Conservation (phyloP, 2,888 invertebrate species). For the Pollenia griseotomentosa region DNA sequence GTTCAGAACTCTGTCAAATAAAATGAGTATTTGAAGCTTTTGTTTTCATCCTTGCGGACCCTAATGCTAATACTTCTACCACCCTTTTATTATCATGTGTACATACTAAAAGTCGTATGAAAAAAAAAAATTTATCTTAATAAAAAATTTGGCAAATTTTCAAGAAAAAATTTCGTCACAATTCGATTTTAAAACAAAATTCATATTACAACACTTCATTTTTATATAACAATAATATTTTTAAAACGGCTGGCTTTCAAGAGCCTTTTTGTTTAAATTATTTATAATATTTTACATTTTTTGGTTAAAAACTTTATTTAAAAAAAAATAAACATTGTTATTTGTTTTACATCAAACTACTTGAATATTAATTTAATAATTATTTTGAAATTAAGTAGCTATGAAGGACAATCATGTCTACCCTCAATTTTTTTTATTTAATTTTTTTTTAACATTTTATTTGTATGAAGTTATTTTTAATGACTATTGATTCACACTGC, state of each 20-base stretch:
- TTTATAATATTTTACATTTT: background rate
- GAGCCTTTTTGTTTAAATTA: slow-evolving; percentile 34
- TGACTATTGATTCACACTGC: slow-evolving; percentile 83
- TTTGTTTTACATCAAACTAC: slow-evolving; percentile 35
- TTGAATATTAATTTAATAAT: background rate
- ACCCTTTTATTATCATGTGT: slow-evolving; percentile 79
- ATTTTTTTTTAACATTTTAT: slow-evolving; percentile 50
- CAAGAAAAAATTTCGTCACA: background rate
- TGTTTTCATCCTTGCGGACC: slow-evolving; percentile 70
- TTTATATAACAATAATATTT: slow-evolving; percentile 40
- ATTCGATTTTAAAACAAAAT: slow-evolving; percentile 5
- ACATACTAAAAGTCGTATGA: slow-evolving; percentile 81
- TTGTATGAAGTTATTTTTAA: slow-evolving; percentile 63
- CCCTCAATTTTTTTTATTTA: slow-evolving; percentile 46
- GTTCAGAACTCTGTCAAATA: background rate
- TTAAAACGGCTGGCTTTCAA: background rate
- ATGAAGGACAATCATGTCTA: slow-evolving; percentile 71
- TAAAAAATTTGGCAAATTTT: slow-evolving; percentile 17
- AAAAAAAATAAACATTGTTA: background rate
- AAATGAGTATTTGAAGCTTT: slow-evolving; percentile 25
- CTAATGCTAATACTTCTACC: slow-evolving; percentile 78
- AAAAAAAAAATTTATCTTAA: slow-evolving; percentile 61
- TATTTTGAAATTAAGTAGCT: slow-evolving; percentile 36
- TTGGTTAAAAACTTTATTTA: background rate
- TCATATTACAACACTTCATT: background rate